Base-by-base conservation (phyloP, 2,113 vertebrate species). In the Megaptera novaeangliae region DNA sequence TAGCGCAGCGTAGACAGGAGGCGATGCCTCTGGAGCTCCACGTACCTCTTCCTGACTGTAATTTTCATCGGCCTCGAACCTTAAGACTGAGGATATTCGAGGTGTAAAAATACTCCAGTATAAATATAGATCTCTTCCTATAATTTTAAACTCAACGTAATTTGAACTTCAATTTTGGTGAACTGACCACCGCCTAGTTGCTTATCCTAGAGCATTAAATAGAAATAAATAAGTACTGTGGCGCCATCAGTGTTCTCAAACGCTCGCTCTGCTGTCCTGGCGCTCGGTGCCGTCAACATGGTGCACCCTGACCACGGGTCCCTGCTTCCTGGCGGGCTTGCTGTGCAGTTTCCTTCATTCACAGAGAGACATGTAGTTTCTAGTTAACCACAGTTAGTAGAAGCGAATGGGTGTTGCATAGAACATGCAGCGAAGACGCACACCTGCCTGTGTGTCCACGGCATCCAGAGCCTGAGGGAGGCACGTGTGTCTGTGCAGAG, bases 41-140 rank as follows among this genome's bases (percentile, higher is more conserved):
- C 11, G 13, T 59, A 31, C 90, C 46, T 29, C 41, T 49, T 18
- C 85, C 75, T 2, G 1, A 25, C 18, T 6, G 0, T 4, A 15
- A 13, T 52, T 87, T 17, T 52, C 68, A 29, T 68, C 75, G 66
- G 86, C 59, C 39, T 85, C 25, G 10, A n/a, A 25, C 69, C 59
- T 29, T 68, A 46, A 87, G 75, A 52, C 49, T 20, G 5, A 86
- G 87, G 84, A 12, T 52, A 44, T 34, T 29, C 93, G 64, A 86
- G 82, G 85, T 88, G 80, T 72, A 83, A 98, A 96, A 98, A 98
- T 88, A 98, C 74, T 98, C 97, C 97, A 97, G 83, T 98, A 98
- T 97, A 98, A 98, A 98, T 97, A 97, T 96, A 97, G 93, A 95
- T 97, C 57, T 83, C 97, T 96, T 97, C 87, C 84, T 84, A 2